Evolutionary conservation across 2,797 vertebrate species (phyloP), one percentile per base, ranked within the genome.

Genomic region (Sternotherus odoratus): DNA sequence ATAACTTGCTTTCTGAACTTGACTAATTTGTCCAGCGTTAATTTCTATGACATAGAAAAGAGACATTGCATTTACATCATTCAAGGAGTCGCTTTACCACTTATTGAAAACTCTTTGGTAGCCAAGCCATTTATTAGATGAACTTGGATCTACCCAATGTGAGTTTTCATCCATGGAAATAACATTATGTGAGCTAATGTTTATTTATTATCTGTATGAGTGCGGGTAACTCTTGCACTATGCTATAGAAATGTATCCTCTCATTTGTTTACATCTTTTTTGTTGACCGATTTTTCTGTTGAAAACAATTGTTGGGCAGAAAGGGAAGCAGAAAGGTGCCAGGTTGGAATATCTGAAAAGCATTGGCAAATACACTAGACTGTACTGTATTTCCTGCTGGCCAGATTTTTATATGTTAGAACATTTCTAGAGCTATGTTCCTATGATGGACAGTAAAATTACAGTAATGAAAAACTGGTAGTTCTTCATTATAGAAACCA

Each of bases 381-480:
- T 85, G 8, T 49, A 79, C 54, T 46, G 74, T 81, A 78, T 51
- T 3, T 30, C 4, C 74, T 88, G 28, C 11, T 86, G 78, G 6
- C 66, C 80, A 21, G 87, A 74, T 66, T 39, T 9, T 69, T 46
- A 23, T 83, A n/a, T 50, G 30, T 24, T 85, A 89, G 50, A 50
- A n/a, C 75, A 87, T 90, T 66, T 89, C 57, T 72, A 56, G 49
- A 2, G 7, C 85, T 82, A 63, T 39, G 77, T 91, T 84, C 85
- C 85, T 83, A 83, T 86, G 49, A 17, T 92, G 75, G 48, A 16
- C 53, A 85, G 77, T 91, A 89, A 83, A 87, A 92, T 93, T 84
- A 94, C 83, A 60, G 51, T 94, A 95, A 93, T 79, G 77, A 89
- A 94, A 89, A 75, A 80, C 16, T 16, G 50, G 8, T 8, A 82